Base-by-base conservation (phyloP, 2,888 invertebrate species). In the Melikaiella ostensackeni region DNA sequence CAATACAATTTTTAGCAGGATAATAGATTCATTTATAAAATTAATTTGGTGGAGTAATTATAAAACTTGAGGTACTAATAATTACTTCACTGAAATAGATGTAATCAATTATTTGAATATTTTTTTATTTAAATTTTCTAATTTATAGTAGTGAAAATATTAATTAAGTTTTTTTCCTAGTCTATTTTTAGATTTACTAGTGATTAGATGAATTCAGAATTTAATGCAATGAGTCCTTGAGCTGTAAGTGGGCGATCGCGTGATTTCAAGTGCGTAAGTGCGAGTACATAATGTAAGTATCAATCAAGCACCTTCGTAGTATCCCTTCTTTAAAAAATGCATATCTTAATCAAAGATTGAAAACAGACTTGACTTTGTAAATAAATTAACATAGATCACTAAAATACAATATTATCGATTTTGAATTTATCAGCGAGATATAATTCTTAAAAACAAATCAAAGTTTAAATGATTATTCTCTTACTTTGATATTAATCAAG, bases 391-490 rank as follows among this genome's bases (percentile, higher is more conserved):
- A 55, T 21, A 59, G 0, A 27, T 59, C 6, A 5, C 13, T 7
- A 27, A 27, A 13, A 27, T 59, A 59, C 6, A 27, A 27, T 27
- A 11, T 70, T 70, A 70, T 50, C 30, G 50, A 13, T 50, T 30
- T 11, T 16, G 5, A 13, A 59, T 59, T 59, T 24, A 59, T 59
- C 59, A 59, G 6, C 5, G 13, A 50, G 70, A 70, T 50, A 70
- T 70, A 19, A 30, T 70, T 70, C 27, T 27, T n/a, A 50, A 70
- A 55, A 46, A 70, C 30, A 70, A 70, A 27, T 70, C 70, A 70
- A 70, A 70, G 70, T 70, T 70, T 50, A 55, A 1, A 19, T 46
- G 70, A 70, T 70, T 70, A 70, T 50, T n/a, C 19, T 70, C 33
- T 70, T 30, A 59, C 24, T 30, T n/a, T 30, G 50, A 70, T 33